phyloP scores from a whole-genome alignment of 1,140 invertebrate genomes.

The Periplaneta americana region DNA sequence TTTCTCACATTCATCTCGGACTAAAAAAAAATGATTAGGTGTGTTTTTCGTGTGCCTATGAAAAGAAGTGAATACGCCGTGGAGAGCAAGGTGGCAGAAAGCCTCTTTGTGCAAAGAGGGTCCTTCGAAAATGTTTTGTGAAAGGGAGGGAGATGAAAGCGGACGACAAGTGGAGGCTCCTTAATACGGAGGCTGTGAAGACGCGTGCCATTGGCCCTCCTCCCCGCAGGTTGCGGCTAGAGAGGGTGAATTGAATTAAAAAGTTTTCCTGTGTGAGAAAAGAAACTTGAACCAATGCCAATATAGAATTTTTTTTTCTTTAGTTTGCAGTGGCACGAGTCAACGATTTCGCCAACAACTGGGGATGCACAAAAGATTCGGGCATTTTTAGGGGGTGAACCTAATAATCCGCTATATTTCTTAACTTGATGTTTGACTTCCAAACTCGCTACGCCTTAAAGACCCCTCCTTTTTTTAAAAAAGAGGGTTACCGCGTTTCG shows the following conservation, averaged over 20 bases:
- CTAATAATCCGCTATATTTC: too few species aligned
- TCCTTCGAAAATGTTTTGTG: neutral
- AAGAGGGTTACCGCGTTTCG: too few species aligned
- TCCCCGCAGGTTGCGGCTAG: neutral
- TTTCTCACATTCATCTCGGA: neutral
- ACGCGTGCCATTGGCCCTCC: neutral
- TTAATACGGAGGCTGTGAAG: neutral
- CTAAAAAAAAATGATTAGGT: neutral
- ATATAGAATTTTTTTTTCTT: too few species aligned
- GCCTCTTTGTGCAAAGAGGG: neutral
- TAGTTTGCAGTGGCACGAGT: neutral
- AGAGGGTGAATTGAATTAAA: neutral
- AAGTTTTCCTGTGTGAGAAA: neutral
- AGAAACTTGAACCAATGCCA: neutral
- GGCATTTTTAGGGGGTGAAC: too few species aligned
- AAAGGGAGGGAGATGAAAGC: too few species aligned
- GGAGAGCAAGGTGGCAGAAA: neutral
- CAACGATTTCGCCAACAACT: neutral
- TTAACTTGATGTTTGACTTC: too few species aligned
- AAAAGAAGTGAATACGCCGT: neutral
- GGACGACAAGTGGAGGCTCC: neutral
- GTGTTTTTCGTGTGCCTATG: neutral
- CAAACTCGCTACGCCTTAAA: too few species aligned
- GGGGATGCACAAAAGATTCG: neutral
- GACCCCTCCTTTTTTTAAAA: too few species aligned